These are phyloP conservation scores for Xiphophorus birchmanni DNA, from an alignment of 2,797 vertebrate genomes.

Conservation along the genomic window DNA sequence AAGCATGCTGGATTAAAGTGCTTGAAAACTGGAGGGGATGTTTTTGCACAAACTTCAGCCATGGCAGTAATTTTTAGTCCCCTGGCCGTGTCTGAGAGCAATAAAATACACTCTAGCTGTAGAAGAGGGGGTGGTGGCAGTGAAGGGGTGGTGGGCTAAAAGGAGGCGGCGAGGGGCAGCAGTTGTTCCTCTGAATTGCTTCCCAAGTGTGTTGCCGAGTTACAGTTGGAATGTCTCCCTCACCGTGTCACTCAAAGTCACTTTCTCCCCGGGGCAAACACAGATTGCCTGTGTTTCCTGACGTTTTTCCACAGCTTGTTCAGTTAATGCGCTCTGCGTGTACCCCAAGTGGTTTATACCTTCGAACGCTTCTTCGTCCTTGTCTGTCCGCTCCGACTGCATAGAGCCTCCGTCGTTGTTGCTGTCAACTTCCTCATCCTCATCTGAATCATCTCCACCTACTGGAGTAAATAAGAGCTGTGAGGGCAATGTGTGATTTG, in stretches of 20 bases:
- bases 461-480: constrained; percentile 50
- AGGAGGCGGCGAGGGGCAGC: constrained; percentile 50
- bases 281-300: constrained; percentile 40
- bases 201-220: constrained; percentile 80
- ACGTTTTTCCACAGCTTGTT: constrained; percentile 59
- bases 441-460: constrained; percentile 84
- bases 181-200: constrained; percentile 76
- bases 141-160: constrained; percentile 21
- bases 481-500: constrained; percentile 13
- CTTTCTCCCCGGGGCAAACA: constrained; percentile 52
- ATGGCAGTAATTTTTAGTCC: constrained; percentile 66
- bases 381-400: constrained; percentile 89
- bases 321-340: constrained; percentile 22
- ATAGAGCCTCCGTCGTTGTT: constrained; percentile 85
- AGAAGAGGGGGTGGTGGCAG: constrained; percentile 41
- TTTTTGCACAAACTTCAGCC: constrained; percentile 48
- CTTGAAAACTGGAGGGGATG: constrained; percentile 47
- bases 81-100: constrained; percentile 87
- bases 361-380: constrained; percentile 87
- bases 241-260: constrained; percentile 66
- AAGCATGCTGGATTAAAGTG: constrained; percentile 39
- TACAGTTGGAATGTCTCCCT: constrained; percentile 78
- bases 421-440: constrained; percentile 82
- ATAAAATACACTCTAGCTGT: constrained; percentile 89
- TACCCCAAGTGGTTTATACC: constrained; percentile 71